These are phyloP conservation scores for Subacronicta megacephala DNA, from an alignment of 2,888 invertebrate species.

Conservation along the genomic window DNA sequence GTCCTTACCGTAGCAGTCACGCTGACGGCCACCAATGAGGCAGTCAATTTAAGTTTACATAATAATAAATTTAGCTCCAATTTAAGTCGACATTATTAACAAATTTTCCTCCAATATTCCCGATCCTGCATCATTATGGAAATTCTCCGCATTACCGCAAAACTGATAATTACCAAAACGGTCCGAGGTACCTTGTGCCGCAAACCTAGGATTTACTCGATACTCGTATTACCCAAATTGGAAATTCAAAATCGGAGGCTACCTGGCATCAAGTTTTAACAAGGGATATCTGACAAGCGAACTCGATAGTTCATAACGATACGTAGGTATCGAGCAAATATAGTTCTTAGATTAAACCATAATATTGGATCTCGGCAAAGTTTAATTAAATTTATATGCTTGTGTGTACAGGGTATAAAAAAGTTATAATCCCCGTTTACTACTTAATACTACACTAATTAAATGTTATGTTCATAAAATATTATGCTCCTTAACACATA, in stretches of 20 bases:
- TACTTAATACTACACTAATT: not conserved
- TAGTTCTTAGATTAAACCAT: conserved; percentile 7
- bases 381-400: conserved; percentile 24
- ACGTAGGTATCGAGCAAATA: conserved; percentile 25
- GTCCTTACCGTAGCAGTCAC: too few relatives aligned
- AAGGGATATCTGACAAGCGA: conserved; percentile 41
- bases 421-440: conserved; percentile 3
- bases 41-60: conserved; percentile 44
- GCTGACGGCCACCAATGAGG: too few relatives aligned
- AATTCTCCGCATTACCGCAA: conserved; percentile 14
- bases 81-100: conserved; percentile 40
- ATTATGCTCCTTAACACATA: too few relatives aligned
- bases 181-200: not conserved
- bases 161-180: conserved; percentile 17
- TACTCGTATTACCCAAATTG: conserved; percentile 42
- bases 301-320: conserved; percentile 25
- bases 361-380: conserved; percentile 8
- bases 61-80: conserved; percentile 32
- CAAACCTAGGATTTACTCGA: conserved; percentile 12
- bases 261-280: conserved; percentile 60
- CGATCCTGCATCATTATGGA: conserved; percentile 25
- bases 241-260: conserved; percentile 47
- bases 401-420: not conserved
- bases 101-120: conserved; percentile 26
- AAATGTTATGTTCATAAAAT: not conserved